Base-by-base conservation (phyloP, 2,888 invertebrate species). In the Kuschelorhynchus macadamiae region DNA sequence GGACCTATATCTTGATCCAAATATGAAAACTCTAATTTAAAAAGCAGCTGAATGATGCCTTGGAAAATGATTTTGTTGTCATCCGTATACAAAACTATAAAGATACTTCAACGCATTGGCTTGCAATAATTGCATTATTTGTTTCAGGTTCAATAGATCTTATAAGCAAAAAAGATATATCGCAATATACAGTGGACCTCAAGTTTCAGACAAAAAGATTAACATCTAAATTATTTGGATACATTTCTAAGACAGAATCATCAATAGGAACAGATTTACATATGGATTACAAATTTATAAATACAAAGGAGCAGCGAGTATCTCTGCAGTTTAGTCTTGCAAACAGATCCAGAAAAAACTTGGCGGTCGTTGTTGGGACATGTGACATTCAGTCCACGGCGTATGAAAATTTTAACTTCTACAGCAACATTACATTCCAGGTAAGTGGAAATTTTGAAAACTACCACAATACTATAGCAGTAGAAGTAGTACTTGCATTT, bases 161-260 rank as follows among this genome's bases (percentile, higher is more conserved):
- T 68, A 86, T 88, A 9, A 87, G 87, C 39, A 92, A 91, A 81
- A 89, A 87, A 71, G 91, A 91, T 1, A 88, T 93, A 17, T 89
- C 89, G 0, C 94, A 94, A 79, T 91, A 91, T 78, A 92, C 93
- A 72, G 88, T 94, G 7, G 87, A 90, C 68, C 82, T 92, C 8
- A 90, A 90, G 50, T 94, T 94, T 78, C 90, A 92, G 84, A 94
- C 94, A 0, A 93, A 92, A 76, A 89, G 90, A 71, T 84, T 94
- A 0, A 89, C 88, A 60, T 92, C 93, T 47, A 86, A 89, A 71
- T 83, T 94, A n/a, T 85, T 87, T 30, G 94, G 94, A 0, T 92
- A 92, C 79, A 87, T 93, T 74, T 81, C 82, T 59, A 81, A 77
- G 73, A 80, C 79, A 12, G 80, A 81, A 33, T 77, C 78, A 12